Evolutionary conservation across 2,888 invertebrate species (phyloP), one percentile per base, ranked within the genome.

Genomic region (Biston stratarius): DNA sequence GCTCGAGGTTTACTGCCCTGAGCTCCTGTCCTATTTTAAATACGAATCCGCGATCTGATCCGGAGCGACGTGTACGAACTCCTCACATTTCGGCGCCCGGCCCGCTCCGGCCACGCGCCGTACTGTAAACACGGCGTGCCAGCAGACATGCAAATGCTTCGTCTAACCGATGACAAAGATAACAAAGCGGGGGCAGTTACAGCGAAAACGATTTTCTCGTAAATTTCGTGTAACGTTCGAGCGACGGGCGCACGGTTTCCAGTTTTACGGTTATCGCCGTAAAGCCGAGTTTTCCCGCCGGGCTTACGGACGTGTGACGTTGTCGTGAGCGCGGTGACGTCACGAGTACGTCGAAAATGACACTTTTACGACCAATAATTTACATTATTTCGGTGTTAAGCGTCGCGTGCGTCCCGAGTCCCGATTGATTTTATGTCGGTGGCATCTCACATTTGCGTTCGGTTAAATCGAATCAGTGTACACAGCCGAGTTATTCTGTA

Each of bases 341-440:
- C 93, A 92, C 91, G 85, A 84, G 87, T 87, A 90, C 89, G 90
- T 90, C 90, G 88, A 90, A 91, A 92, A 94, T 92, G 93, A 92
- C 92, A 92, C 89, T 90, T 93, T 93, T 92, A 93, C 90, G 91
- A 91, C 91, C 87, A 87, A 92, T 93, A 91, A 93, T 93, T 92
- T 92, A 92, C 91, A 90, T 91, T 91, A 91, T 91, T 90, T 88
- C 87, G 90, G 90, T 90, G 91, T 91, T 88, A 88, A 89, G 88
- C 85, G 83, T 93, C 89, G 94, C 93, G 92, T 92, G 94, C 89
- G 83, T 80, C 84, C 86, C 90, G 92, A 92, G 82, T 78, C 83
- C 85, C 91, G 92, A 93, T 94, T 93, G 94, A 93, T 94, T 93
- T 90, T 92, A 89, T 86, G 91, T 90, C 91, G 87, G 91, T 85